These are phyloP conservation scores for Hyles vespertilio DNA, from an alignment of 1,140 invertebrate species.

Conservation along the genomic window DNA sequence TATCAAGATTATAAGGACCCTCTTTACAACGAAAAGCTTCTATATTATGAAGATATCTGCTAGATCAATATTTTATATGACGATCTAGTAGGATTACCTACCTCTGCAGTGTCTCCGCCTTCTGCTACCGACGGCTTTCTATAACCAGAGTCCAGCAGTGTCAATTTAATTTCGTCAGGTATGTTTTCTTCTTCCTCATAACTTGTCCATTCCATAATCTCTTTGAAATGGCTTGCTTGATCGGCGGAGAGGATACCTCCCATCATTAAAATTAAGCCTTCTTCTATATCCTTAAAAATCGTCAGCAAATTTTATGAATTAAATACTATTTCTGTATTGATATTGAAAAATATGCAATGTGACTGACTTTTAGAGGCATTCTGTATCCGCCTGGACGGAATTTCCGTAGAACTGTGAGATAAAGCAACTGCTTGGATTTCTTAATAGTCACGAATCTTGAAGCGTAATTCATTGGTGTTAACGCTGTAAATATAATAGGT, in stretches of 20 bases:
- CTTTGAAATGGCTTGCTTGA: conserved; percentile 65
- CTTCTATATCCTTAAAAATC: conserved; percentile 59
- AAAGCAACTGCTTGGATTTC: conserved; percentile 80
- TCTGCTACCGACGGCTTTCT: conserved; percentile 20
- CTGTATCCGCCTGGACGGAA: conserved; percentile 51
- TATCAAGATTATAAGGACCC: too few species aligned
- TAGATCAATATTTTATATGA: too few species aligned
- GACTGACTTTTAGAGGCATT: conserved; percentile 58
- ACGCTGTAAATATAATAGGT: conserved; percentile 22
- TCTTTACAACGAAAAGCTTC: too few species aligned
- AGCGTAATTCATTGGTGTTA: conserved; percentile 80
- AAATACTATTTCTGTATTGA: too few species aligned
- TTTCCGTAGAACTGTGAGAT: conserved; percentile 69
- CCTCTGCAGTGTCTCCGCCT: conserved; percentile 35
- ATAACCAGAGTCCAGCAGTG: conserved; percentile 37
- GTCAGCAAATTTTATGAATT: too few species aligned
- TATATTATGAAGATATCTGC: too few species aligned
- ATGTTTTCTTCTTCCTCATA: conserved; percentile 60
- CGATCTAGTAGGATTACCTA: conserved; percentile 9
- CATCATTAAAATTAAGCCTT: conserved; percentile 79
- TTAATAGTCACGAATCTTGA: conserved; percentile 77
- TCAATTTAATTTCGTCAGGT: conserved; percentile 63
- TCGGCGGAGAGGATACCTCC: conserved; percentile 74
- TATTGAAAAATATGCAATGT: background rate
- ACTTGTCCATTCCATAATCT: conserved; percentile 72